Conservation (phyloP, 2,888 invertebrate genomes). For the Periphyllus acericola region DNA sequence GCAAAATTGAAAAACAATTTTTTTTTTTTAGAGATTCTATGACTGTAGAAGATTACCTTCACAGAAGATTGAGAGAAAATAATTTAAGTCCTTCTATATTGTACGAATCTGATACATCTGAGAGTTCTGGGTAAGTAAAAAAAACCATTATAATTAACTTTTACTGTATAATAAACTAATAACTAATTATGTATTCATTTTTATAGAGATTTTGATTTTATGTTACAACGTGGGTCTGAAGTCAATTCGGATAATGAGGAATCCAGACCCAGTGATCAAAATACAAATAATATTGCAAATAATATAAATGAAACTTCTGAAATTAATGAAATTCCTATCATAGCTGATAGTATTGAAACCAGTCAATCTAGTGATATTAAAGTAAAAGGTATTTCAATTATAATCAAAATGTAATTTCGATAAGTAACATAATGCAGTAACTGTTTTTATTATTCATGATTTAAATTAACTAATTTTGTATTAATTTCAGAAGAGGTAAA, state of each 20-base stretch:
- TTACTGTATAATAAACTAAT: too few relatives aligned
- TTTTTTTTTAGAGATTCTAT: constrained; percentile 26
- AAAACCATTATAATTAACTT: not conserved
- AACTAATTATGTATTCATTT: not conserved
- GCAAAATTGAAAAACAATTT: not conserved
- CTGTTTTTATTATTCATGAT: not conserved
- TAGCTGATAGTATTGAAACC: not conserved
- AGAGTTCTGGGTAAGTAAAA: constrained; percentile 23
- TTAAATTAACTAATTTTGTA: not conserved
- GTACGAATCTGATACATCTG: constrained; percentile 3
- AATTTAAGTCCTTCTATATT: not conserved
- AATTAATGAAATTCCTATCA: not conserved
- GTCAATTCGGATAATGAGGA: constrained; percentile 1
- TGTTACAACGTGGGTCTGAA: not conserved
- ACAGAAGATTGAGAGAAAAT: constrained; percentile 5
- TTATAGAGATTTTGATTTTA: not conserved
- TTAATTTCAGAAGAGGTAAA: constrained; percentile 24
- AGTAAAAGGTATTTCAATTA: constrained; percentile 27
- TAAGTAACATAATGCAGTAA: not conserved
- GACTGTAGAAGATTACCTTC: constrained; percentile 33
- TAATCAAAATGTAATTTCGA: not conserved
- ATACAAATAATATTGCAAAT: not conserved
- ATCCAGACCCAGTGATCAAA: not conserved
- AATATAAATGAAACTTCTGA: constrained; percentile 3
- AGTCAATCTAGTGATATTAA: constrained; percentile 19